phyloP scores from a whole-genome alignment of 2,888 invertebrate species.

The Andrena praecox region DNA sequence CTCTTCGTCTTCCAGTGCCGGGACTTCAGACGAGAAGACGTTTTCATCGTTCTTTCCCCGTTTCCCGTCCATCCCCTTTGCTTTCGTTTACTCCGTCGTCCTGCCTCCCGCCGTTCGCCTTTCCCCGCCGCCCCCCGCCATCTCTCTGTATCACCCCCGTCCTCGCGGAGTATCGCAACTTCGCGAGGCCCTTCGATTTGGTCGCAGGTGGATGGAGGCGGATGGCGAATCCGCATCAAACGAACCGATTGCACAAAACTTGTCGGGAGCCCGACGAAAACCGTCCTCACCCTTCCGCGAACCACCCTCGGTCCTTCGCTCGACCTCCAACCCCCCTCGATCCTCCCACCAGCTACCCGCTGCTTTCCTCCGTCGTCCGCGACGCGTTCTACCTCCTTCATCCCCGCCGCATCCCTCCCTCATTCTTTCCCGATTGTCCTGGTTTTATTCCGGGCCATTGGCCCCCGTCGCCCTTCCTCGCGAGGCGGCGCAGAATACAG shows the following conservation, averaged over 20 bases:
- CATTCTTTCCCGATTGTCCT: constrained; percentile 62
- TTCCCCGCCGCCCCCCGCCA: constrained; percentile 25
- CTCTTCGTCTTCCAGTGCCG: constrained; percentile 33
- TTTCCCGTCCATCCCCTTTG: constrained; percentile 8
- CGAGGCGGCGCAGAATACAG: constrained; percentile 38
- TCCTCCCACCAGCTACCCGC: neutral
- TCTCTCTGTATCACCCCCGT: constrained; percentile 41
- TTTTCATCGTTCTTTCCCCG: constrained; percentile 47
- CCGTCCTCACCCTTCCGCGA: constrained; percentile 20
- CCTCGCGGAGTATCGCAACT: constrained; percentile 72
- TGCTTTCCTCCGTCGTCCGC: constrained; percentile 16
- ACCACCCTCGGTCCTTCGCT: constrained; percentile 18
- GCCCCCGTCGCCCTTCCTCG: constrained; percentile 48
- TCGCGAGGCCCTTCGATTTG: constrained; percentile 73
- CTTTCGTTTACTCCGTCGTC: constrained; percentile 30
- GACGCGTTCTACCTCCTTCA: constrained; percentile 26
- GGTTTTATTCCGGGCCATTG: constrained; percentile 67
- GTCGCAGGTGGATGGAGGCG: constrained; percentile 63
- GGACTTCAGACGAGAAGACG: constrained; percentile 55
- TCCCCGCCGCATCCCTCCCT: constrained; percentile 17
- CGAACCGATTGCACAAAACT: constrained; percentile 78
- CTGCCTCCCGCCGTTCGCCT: constrained; percentile 6
- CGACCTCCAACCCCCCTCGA: neutral
- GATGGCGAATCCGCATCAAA: constrained; percentile 76
- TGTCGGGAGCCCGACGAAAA: constrained; percentile 69